Conservation (phyloP, 1,140 invertebrate species). For the Drosophila pandora region DNA sequence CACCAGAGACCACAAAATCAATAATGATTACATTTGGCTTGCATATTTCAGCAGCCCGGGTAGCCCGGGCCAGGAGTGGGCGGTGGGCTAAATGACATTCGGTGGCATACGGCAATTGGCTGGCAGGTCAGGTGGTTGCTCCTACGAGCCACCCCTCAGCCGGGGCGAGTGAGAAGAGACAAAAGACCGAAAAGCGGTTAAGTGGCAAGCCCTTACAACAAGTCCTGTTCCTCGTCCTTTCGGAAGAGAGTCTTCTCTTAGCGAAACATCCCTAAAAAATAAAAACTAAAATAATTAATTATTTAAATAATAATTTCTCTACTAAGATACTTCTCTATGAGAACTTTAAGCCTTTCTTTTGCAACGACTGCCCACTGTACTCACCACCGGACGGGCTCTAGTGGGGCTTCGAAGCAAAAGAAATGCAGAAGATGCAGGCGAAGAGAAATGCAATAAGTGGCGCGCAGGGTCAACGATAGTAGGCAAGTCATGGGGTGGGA, state of each 20-base stretch:
- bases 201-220: conserved; percentile 62
- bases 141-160: conserved; percentile 12
- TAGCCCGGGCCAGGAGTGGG: conserved; percentile 10
- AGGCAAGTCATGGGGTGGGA: conserved; percentile 8
- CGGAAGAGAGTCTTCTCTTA: neutral
- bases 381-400: conserved; percentile 34
- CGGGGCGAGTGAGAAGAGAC: conserved; percentile 66
- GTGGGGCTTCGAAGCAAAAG: conserved; percentile 8
- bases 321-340: neutral
- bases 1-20: conserved; percentile 70
- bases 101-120: conserved; percentile 58
- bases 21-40: conserved; percentile 82
- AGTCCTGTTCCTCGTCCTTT: conserved; percentile 55
- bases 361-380: conserved; percentile 9
- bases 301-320: neutral
- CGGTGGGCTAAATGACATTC: conserved; percentile 71
- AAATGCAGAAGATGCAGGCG: conserved; percentile 39
- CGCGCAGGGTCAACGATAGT: conserved; percentile 77
- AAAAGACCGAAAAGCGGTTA: conserved; percentile 78
- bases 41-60: conserved; percentile 73
- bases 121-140: conserved; percentile 68
- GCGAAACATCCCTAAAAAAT: too few species aligned
- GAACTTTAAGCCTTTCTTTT: neutral
- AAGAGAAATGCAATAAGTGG: conserved; percentile 77
- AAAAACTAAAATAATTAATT: too few species aligned